Percentiles rank a stretch among this genome's conserved stretches.
phyloP scores from a whole-genome alignment of 2,797 vertebrate species.

The Sternotherus odoratus region DNA sequence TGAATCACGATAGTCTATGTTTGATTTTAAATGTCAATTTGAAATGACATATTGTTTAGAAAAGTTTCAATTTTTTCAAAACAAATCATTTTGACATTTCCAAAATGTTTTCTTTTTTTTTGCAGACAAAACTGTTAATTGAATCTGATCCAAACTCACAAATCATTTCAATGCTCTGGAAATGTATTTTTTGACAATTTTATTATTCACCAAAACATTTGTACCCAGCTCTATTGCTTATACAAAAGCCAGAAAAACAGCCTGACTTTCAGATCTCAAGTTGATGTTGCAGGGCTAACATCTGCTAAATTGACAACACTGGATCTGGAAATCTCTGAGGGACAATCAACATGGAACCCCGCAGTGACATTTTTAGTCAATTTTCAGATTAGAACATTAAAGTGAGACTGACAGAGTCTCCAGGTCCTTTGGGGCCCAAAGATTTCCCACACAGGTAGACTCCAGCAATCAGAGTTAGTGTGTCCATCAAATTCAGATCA shows the following conservation, averaged over 20 bases:
- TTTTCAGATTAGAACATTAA: background rate
- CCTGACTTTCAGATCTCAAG: rapidly evolving
- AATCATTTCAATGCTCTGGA: background rate
- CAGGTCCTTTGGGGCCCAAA: background rate
- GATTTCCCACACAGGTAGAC: background rate
- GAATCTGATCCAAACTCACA: background rate
- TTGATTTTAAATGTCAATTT: too few relatives aligned
- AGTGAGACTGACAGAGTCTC: background rate
- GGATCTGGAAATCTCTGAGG: background rate
- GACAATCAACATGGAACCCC: background rate
- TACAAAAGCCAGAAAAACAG: background rate
- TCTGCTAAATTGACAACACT: background rate
- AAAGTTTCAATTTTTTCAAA: background rate
- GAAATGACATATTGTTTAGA: background rate
- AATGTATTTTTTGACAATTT: background rate
- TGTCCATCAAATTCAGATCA: rapidly evolving
- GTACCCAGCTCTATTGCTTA: background rate
- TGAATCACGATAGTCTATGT: background rate
- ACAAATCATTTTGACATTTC: background rate
- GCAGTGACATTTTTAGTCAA: background rate
- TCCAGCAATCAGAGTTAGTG: background rate
- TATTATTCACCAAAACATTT: background rate
- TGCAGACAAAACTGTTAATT: background rate
- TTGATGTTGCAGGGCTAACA: background rate
- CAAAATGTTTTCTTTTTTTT: background rate